These are phyloP conservation scores for Fabriciana adippe DNA, from an alignment of 2,888 invertebrate genomes.

Conservation along the genomic window DNA sequence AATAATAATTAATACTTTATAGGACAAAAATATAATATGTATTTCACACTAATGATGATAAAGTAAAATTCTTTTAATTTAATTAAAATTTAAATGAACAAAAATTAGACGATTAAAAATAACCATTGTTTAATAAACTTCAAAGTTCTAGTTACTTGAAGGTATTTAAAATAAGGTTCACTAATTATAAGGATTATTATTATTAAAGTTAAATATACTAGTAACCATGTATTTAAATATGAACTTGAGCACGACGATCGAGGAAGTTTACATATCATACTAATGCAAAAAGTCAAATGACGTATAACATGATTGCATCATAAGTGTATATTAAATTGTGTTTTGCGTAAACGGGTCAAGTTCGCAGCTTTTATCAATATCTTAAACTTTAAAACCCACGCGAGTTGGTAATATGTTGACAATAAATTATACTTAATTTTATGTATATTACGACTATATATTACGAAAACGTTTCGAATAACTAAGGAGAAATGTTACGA, in stretches of 20 bases:
- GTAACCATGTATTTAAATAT: conserved; percentile 18
- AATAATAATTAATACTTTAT: no score
- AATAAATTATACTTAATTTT: conserved; percentile 16
- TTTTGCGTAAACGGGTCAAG: conserved; percentile 70
- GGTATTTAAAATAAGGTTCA: no score
- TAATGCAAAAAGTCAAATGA: conserved; percentile 53
- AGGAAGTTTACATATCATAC: background rate
- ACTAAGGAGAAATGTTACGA: conserved; percentile 39
- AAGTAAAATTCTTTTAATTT: no score
- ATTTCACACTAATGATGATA: no score
- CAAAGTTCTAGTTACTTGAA: no score
- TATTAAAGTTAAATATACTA: no score
- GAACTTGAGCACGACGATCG: conserved; percentile 25
- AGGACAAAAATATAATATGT: no score
- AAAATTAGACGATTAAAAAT: no score
- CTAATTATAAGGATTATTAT: no score
- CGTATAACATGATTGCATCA: conserved; percentile 58
- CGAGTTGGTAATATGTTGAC: conserved; percentile 14
- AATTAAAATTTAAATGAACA: no score
- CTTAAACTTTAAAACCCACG: conserved; percentile 20
- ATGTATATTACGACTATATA: conserved; percentile 6
- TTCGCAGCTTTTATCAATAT: conserved; percentile 50
- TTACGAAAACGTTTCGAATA: conserved; percentile 28
- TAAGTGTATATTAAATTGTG: conserved; percentile 59
- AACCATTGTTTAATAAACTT: no score